Base-by-base conservation (phyloP, 2,113 vertebrate species). In the Oenanthe oenanthe region DNA sequence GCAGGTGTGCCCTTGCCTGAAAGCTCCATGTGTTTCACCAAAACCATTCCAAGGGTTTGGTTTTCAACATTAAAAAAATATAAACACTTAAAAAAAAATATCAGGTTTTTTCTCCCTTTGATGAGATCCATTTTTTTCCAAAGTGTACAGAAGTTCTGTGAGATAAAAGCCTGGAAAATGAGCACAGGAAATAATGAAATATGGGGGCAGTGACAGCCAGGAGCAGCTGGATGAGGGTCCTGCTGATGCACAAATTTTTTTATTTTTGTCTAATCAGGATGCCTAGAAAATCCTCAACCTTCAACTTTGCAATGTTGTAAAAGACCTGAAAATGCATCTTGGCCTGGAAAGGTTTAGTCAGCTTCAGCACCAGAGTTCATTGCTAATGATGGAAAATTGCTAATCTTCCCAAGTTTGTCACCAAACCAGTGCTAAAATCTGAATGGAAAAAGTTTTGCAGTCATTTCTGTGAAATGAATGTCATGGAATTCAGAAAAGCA, bases 361-460 rank as follows among this genome's bases (percentile, higher is more conserved):
- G 88, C 85, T 58, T 74, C 72, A 94, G 75, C 86, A 81, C 31
- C 71, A 92, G 88, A 47, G 92, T 12, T 95, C 82, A 14, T 67
- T 96, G 32, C n/a, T 67, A 96, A 96, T 2, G 73, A 63, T 5
- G 95, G 95, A 97, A 97, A 97, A 74, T 72, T 38, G 67, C 70
- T 92, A 61, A 93, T 96, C 94, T 94, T 86, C 86, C 95, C 95
- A 96, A 96, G 90, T 84, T 85, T 94, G 95, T 96, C 92, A 93
- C 94, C 93, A 96, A 94, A 86, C 28, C 88, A 93, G 85, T 13
- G 72, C 72, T 93, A 29, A 94, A 92, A 88, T 83, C 85, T 83
- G 93, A 94, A 92, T 94, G 95, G 95, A 95, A 95, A 96, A 93
- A 93, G 71, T 76, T 95, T 85, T 65, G 90, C 90, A 94, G 88